A percentile compares a stretch with the other conserved stretches of the same genome.
phyloP scores from a whole-genome alignment of 2,113 vertebrate species.

The Sardina pilchardus region DNA sequence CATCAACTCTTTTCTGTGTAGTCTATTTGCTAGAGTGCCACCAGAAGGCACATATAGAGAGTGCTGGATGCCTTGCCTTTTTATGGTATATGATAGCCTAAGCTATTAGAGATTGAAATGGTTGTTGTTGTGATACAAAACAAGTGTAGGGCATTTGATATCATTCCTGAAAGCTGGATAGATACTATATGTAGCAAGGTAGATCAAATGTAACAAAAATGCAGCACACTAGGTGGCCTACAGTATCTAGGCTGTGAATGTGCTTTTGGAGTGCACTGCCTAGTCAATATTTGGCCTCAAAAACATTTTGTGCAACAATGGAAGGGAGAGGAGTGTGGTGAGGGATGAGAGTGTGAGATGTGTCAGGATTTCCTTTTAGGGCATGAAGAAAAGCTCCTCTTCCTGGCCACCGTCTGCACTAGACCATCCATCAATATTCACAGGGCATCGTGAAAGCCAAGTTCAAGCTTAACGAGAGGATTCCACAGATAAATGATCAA shows the following conservation, averaged over 20 bases:
- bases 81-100: background rate
- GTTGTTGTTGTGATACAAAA: background rate
- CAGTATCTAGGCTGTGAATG: background rate
- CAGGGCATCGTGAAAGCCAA: slow-evolving; percentile 31
- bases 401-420: background rate
- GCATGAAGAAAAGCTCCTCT: background rate
- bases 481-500: slow-evolving; percentile 64
- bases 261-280: background rate
- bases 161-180: background rate
- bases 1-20: background rate
- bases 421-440: slow-evolving; percentile 63
- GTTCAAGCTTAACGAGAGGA: slow-evolving; percentile 58
- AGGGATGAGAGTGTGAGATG: background rate
- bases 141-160: background rate
- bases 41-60: background rate
- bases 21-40: background rate
- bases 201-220: background rate
- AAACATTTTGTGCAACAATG: background rate
- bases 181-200: background rate
- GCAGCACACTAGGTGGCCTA: background rate
- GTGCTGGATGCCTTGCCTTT: background rate
- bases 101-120: background rate
- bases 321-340: background rate
- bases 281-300: background rate
- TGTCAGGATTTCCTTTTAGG: background rate